These are phyloP conservation scores for Drosophila grimshawi DNA, from an alignment of 1,140 invertebrate genomes.

Conservation along the genomic window DNA sequence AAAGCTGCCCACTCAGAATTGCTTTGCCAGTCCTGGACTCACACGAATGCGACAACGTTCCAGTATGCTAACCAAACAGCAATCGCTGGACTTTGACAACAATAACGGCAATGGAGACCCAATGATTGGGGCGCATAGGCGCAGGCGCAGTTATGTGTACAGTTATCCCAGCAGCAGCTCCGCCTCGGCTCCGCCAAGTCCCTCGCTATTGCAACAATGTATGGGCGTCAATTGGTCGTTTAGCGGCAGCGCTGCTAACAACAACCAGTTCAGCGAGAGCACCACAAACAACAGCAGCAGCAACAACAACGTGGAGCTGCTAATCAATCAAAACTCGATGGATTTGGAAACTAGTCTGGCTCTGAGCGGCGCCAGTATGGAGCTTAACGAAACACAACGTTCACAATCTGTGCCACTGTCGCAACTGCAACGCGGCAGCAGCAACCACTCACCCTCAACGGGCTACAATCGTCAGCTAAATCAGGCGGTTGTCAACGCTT, in stretches of 20 bases:
- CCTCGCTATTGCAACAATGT: conserved; percentile 74
- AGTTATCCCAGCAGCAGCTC: conserved; percentile 70
- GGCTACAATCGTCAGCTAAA: conserved; percentile 50
- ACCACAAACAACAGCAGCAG: conserved; percentile 24
- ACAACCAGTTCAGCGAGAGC: conserved; percentile 23
- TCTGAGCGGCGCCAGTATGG: conserved; percentile 52
- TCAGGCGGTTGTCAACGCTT: conserved; percentile 51
- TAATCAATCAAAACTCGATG: conserved; percentile 75
- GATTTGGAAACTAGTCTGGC: conserved; percentile 76
- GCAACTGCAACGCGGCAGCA: conserved; percentile 65
- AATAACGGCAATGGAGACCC: conserved; percentile 62
- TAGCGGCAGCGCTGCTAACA: conserved; percentile 43
- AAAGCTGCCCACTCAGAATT: conserved; percentile 86
- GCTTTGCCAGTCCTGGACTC: conserved; percentile 93
- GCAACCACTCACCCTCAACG: conserved; percentile 62
- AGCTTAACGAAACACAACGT: conserved; percentile 73
- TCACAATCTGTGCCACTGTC: conserved; percentile 82
- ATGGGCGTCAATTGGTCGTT: conserved; percentile 57
- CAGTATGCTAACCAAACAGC: conserved; percentile 69
- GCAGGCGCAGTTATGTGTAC: conserved; percentile 66
- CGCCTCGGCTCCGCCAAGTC: conserved; percentile 81
- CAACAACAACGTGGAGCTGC: conserved; percentile 55
- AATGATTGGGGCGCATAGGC: conserved; percentile 74
- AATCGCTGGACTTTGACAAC: conserved; percentile 73
- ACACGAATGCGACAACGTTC: conserved; percentile 86